A percentile compares a stretch with the other conserved stretches of the same genome.
These are phyloP conservation scores for Trididemnum nubilum DNA, from an alignment of 23 tunicate species.

Conservation along the genomic window DNA sequence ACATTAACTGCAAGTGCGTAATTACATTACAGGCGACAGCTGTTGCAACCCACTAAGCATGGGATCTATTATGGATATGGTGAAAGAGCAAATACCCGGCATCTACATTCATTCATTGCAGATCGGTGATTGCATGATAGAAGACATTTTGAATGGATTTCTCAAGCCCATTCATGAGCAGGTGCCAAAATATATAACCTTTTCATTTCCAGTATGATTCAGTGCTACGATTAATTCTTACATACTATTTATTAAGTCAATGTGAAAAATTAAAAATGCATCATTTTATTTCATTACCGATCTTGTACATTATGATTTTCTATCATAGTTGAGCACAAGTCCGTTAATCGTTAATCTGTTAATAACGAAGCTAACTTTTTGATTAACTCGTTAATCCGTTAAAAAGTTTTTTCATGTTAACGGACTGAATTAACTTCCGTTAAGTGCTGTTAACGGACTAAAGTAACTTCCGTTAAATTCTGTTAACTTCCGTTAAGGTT, in stretches of 20 bases:
- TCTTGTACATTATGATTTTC: no score
- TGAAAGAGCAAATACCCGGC: slow-evolving; percentile 74
- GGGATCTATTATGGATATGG: slow-evolving; percentile 83
- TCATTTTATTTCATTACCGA: no score
- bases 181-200: slow-evolving; percentile 22
- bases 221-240: not conserved
- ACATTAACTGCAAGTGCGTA: not conserved
- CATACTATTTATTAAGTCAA: not conserved
- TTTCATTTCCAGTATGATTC: not conserved
- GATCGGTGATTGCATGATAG: slow-evolving; percentile 53
- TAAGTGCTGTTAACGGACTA: no score
- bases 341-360: no score
- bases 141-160: slow-evolving; percentile 81
- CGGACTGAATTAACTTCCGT: no score
- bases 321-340: no score
- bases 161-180: slow-evolving; percentile 73
- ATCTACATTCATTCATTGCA: slow-evolving; percentile 72
- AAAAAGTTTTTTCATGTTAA: no score
- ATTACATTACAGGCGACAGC: slow-evolving; percentile 22
- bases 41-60: slow-evolving; percentile 88
- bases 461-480: no score
- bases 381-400: no score
- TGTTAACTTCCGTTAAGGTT: no score
- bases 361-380: no score
- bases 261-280: no score